Evolutionary conservation across 2,797 vertebrate genomes (phyloP).

Genomic region (Sebastes nivosus): DNA sequence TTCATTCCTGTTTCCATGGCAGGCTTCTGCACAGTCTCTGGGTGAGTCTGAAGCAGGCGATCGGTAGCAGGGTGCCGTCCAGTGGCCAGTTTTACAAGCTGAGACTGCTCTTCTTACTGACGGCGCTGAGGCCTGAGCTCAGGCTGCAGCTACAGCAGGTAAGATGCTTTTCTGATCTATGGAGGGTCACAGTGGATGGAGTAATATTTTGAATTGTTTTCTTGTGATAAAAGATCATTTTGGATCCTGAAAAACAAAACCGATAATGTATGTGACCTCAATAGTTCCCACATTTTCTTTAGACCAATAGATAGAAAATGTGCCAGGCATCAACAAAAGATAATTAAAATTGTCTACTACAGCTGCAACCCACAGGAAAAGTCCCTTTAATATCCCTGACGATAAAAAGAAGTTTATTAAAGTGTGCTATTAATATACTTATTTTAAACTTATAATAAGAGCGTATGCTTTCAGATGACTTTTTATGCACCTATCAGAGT

Average conservation of each 20-base stretch:
- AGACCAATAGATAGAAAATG: not conserved
- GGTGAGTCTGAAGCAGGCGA: conserved; percentile 51
- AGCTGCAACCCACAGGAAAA: not conserved
- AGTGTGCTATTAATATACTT: rapidly evolving
- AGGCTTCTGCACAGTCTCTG: conserved; percentile 57
- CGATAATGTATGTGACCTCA: too few relatives aligned
- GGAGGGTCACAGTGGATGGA: not conserved
- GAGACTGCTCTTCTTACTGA: conserved; percentile 80
- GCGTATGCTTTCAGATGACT: too few relatives aligned
- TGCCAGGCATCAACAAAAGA: not conserved
- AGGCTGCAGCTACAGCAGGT: conserved; percentile 75
- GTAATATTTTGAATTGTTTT: not conserved
- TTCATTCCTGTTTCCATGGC: not conserved
- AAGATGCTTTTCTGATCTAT: not conserved
- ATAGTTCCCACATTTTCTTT: too few relatives aligned
- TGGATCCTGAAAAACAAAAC: not conserved
- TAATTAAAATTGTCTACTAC: rapidly evolving
- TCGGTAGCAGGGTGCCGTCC: not conserved
- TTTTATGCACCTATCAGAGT: too few relatives aligned
- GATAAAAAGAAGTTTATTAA: not conserved
- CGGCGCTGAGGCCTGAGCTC: conserved; percentile 79
- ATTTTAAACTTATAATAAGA: too few relatives aligned
- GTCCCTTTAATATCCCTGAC: not conserved
- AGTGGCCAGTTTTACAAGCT: conserved; percentile 79
- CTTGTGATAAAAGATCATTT: not conserved